Evolutionary conservation across 2,797 vertebrate species (phyloP), one percentile per base, ranked within the genome.

Genomic region (Lates japonicus): DNA sequence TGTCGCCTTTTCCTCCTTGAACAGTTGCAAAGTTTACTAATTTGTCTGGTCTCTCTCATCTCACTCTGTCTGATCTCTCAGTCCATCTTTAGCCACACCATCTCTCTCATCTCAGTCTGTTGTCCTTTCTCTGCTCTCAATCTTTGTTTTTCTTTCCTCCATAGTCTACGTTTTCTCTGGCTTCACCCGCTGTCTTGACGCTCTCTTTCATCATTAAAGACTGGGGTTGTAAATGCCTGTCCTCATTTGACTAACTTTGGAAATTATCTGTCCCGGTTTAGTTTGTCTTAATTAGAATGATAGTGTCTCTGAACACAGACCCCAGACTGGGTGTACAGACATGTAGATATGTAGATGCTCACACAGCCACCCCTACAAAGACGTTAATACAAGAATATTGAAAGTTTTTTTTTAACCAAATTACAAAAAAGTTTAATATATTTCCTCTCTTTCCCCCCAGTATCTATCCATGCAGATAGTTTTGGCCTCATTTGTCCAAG

Each of bases 251-350:
- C 76, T 60, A 68, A 79, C 64, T 87, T 83, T 76, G 55, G 49
- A 71, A 72, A 75, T 70, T 0, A 52, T 83, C 33, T 65, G 72
- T 71, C 77, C 61, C 57, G 12, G 35, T 92, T 88, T 85, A 75
- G 60, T 70, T 81, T 46, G 44, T 61, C 58, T 81, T 77, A 70
- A 82, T 88, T 70, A 76, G 74, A 80, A 42, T 68, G 41, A 59
- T 16, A 25, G 63, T 60, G 48, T 42, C 57, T 79, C 67, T 82
- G 57, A 71, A 52, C 62, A 22, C 54, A 67, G 72, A 44, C 22
- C 9, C 37, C 22, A 19, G 31, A 42, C 31, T 62, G 31, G n/a
- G 8, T 19, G 5, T 4, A 52, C 7, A 51, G 42, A 68, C 51
- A 51, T 35, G 39, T 13, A 42, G 48, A 58, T 46, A 48, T 44